These are phyloP conservation scores for Euborellia annulipes DNA, from an alignment of 1,140 invertebrate species.

Conservation along the genomic window DNA sequence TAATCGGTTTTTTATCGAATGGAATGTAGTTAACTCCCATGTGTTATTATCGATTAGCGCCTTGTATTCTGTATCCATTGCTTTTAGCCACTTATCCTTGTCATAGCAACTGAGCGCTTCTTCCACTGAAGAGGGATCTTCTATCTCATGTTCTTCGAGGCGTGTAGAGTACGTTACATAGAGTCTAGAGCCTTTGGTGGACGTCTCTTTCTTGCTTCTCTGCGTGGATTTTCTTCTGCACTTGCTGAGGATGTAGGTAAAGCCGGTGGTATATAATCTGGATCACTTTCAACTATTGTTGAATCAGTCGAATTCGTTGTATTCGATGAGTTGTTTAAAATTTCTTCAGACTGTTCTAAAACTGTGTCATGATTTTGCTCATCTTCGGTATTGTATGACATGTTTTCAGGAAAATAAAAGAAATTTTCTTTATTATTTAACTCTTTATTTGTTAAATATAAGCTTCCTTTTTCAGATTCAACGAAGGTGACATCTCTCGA, in stretches of 20 bases:
- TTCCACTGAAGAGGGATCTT: slow-evolving; percentile 8
- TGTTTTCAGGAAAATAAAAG: not conserved
- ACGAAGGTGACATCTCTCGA: slow-evolving; percentile 2
- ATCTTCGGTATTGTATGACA: not conserved
- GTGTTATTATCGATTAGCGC: slow-evolving; percentile 20
- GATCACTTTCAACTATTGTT: no score
- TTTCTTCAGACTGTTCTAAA: not conserved
- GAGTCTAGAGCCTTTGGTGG: not conserved
- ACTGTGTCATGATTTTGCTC: no score
- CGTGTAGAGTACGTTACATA: not conserved
- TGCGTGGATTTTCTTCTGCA: no score
- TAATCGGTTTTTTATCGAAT: slow-evolving; percentile 19
- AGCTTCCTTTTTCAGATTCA: not conserved
- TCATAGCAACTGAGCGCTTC: slow-evolving; percentile 17
- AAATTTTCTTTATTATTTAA: not conserved
- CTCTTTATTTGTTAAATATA: not conserved
- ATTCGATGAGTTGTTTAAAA: not conserved
- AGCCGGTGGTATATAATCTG: no score
- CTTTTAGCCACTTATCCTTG: slow-evolving; percentile 17
- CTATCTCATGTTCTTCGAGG: not conserved
- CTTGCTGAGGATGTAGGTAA: no score
- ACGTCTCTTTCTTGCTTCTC: no score
- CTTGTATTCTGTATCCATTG: slow-evolving; percentile 19
- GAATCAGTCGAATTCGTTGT: no score
- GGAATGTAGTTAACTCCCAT: slow-evolving; percentile 19